Conservation (phyloP, 2,797 vertebrate species). For the Eulemur rubriventer region DNA sequence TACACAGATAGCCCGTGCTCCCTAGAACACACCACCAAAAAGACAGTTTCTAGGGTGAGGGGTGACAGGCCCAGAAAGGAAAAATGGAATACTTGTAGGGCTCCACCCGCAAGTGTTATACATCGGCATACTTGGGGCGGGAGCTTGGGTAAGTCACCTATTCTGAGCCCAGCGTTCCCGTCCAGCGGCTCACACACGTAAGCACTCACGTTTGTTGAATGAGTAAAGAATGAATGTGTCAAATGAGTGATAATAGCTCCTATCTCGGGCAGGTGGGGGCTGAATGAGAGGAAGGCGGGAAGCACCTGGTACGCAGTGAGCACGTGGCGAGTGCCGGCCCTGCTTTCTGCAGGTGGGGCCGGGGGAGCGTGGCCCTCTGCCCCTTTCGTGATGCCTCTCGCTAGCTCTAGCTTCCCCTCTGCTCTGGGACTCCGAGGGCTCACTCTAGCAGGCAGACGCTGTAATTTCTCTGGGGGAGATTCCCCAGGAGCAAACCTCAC, state of each 20-base stretch:
- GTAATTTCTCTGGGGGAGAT: background rate
- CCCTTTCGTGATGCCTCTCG: background rate
- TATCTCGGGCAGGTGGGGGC: accelerated
- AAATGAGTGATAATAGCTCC: background rate
- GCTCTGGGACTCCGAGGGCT: background rate
- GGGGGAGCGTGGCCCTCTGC: background rate
- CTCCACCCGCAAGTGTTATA: background rate
- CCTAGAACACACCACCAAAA: background rate
- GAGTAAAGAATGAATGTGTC: background rate
- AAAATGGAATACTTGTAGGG: background rate
- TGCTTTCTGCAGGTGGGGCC: background rate
- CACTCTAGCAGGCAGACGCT: background rate
- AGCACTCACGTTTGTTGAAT: background rate
- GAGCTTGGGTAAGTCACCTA: background rate
- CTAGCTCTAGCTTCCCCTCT: background rate
- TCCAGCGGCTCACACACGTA: background rate
- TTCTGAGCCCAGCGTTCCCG: background rate
- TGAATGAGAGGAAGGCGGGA: background rate
- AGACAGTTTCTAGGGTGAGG: background rate
- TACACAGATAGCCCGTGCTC: background rate
- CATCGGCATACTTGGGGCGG: background rate
- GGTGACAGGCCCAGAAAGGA: background rate
- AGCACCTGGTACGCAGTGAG: background rate
- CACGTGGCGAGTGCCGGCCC: accelerated
- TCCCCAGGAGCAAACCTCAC: background rate